Base-by-base conservation (phyloP, 1,140 invertebrate genomes). In the Bombus superbus region DNA sequence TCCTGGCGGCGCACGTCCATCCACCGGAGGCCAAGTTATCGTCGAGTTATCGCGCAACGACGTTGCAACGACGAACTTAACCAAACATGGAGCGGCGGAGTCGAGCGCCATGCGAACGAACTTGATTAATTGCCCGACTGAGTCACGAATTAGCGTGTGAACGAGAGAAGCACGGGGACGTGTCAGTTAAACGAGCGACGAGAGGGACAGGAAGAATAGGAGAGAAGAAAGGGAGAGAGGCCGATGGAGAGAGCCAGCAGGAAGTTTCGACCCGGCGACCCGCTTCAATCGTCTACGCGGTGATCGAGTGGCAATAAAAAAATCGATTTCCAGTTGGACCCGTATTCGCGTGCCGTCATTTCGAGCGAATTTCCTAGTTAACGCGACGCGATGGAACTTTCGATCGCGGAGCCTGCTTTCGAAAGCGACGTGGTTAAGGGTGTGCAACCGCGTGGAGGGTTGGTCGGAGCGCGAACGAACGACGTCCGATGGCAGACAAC, bases 141-240 rank as follows among this genome's bases (percentile, higher is more conserved):
- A 92, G 90, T 92, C 91, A 92, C 83, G 91, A 91, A 92, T 92
- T 91, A 92, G 89, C 85, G 90, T 92, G 85, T 77, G 90, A 91
- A 91, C 88, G 88, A 80, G 78, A 76, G 42, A 62, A 64, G 4
- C 66, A 32, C 42, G 38, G 18, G 47, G 76, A 35, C 32, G 15
- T 6, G 73, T 22, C 73, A 2, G 44, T 53, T 53, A 25, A 44
- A 86, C 47, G 44, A 72, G 71, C 22, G 38, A 44, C 22, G 64
- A 32, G 42, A 35, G 32, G 22, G 4, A 40, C 8, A 72, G 69
- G 40, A 66, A 80, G 68, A 44, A 74, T 68, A 35, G n/a, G n/a
- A 9, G n/a, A 32, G 38, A 44, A 71, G n/a, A 35, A 5, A 57
- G 40, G 44, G 35, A n/a, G 53, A 38, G 22, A n/a, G 74, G 59